Evolutionary conservation across 2,797 vertebrate species (phyloP).

Genomic region (Rousettus madagascariensis): DNA sequence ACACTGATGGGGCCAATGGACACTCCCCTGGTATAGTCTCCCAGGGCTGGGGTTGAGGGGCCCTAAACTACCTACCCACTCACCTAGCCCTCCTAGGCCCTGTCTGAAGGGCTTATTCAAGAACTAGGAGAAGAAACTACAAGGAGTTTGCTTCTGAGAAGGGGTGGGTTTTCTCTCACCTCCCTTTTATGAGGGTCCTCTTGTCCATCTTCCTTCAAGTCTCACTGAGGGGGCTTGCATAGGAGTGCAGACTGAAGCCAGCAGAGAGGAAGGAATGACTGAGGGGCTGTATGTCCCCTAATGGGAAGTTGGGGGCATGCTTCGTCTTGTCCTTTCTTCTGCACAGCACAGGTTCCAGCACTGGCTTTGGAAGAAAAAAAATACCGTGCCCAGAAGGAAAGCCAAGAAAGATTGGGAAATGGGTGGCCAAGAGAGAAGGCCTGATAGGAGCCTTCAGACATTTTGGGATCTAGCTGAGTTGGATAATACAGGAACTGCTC

Average conservation of each 20-base stretch:
- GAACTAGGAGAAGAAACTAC: conserved; percentile 68
- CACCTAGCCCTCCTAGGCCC: conserved; percentile 18
- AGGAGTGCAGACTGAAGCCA: conserved; percentile 58
- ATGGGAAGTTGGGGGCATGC: conserved; percentile 33
- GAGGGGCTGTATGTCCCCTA: conserved; percentile 11
- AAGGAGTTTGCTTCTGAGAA: conserved; percentile 53
- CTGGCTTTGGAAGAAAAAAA: conserved; percentile 58
- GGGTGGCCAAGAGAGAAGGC: conserved; percentile 53
- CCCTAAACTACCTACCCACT: not conserved
- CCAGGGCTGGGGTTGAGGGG: conserved; percentile 47
- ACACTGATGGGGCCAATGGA: conserved; percentile 86
- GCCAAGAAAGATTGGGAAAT: conserved; percentile 54
- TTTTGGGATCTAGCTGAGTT: conserved; percentile 45
- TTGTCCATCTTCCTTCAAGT: conserved; percentile 53
- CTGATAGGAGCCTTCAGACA: conserved; percentile 43
- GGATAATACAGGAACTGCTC: conserved; percentile 18
- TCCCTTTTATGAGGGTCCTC: conserved; percentile 35
- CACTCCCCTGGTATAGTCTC: conserved; percentile 48
- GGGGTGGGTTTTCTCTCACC: conserved; percentile 45
- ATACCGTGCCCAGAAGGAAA: not conserved
- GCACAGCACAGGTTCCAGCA: conserved; percentile 59
- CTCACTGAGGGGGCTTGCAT: conserved; percentile 26
- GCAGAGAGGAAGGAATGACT: conserved; percentile 56
- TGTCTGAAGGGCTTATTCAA: conserved; percentile 41
- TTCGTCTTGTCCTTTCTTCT: conserved; percentile 25